Evolutionary conservation across 2,888 invertebrate genomes (phyloP).

Genomic region (Ichneumon xanthorius): DNA sequence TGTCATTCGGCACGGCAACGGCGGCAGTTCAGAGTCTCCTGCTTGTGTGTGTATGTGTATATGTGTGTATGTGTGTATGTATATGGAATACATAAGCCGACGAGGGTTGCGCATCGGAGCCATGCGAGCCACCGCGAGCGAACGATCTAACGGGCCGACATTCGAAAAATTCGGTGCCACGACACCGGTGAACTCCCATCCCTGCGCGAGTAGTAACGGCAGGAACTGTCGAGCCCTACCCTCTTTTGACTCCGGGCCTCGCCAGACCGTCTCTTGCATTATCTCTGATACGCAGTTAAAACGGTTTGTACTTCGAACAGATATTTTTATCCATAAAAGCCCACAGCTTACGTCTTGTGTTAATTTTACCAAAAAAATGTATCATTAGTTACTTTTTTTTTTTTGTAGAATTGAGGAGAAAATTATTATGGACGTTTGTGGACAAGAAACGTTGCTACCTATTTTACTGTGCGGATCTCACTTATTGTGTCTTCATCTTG

Average conservation of each 20-base stretch:
- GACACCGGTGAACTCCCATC: slow-evolving; percentile 41
- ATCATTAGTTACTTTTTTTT: not conserved
- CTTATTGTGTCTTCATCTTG: not conserved
- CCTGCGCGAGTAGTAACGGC: not conserved
- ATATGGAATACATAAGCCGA: slow-evolving; percentile 32
- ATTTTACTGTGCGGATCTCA: not conserved
- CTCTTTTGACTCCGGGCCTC: slow-evolving; percentile 27
- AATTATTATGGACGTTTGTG: not conserved
- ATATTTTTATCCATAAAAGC: too few species aligned
- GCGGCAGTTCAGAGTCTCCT: slow-evolving; percentile 15
- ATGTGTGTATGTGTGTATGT: slow-evolving; percentile 16
- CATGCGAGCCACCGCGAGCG: slow-evolving; percentile 47
- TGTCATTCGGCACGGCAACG: slow-evolving; percentile 67
- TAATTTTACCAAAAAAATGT: not conserved
- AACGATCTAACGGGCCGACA: slow-evolving; percentile 61
- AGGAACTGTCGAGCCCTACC: slow-evolving; percentile 17
- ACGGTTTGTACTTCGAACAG: too few species aligned
- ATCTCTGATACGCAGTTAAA: not conserved
- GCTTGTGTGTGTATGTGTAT: not conserved
- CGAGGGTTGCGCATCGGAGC: slow-evolving; percentile 45
- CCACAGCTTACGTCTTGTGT: not conserved
- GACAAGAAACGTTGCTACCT: not conserved
- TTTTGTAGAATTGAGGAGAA: not conserved
- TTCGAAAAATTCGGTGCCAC: slow-evolving; percentile 70
- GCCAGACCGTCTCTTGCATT: slow-evolving; percentile 21